Conservation (phyloP, 1,140 invertebrate genomes). For the Drosophila prosaltans region DNA sequence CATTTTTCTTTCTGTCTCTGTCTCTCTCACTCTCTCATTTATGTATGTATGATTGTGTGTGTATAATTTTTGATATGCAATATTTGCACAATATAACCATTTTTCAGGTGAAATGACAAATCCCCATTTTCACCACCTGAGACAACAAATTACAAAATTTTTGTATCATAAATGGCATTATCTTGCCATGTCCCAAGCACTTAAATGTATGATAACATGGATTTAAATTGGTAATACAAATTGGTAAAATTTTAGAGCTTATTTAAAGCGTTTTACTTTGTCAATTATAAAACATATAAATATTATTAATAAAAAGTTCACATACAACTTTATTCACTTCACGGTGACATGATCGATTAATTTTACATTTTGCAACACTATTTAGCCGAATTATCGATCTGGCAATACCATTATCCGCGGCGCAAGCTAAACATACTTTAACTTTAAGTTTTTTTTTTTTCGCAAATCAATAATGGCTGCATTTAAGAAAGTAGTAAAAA, state of each 20-base stretch:
- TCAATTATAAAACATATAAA: too few relatives aligned
- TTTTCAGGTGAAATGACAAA: conserved; percentile 1
- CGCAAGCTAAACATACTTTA: neutral
- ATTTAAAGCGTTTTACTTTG: too few relatives aligned
- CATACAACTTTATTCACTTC: neutral
- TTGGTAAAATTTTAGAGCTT: too few relatives aligned
- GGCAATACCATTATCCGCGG: neutral
- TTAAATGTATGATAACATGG: neutral
- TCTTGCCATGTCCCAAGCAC: neutral
- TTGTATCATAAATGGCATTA: conserved; percentile 3
- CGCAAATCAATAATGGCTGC: neutral
- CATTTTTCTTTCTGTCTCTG: neutral
- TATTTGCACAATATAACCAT: neutral
- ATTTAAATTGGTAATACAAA: too few relatives aligned
- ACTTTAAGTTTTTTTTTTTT: neutral
- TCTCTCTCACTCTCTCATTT: neutral
- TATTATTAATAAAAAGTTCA: neutral
- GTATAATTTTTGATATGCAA: neutral
- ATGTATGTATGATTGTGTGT: neutral
- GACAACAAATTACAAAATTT: neutral
- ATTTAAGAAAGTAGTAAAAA: neutral
- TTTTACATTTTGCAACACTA: neutral
- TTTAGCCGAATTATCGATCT: neutral
- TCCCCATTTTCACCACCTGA: neutral
- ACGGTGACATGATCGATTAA: neutral